Evolutionary conservation across 2,113 vertebrate genomes (phyloP).

Genomic region (Pedionomus torquatus): DNA sequence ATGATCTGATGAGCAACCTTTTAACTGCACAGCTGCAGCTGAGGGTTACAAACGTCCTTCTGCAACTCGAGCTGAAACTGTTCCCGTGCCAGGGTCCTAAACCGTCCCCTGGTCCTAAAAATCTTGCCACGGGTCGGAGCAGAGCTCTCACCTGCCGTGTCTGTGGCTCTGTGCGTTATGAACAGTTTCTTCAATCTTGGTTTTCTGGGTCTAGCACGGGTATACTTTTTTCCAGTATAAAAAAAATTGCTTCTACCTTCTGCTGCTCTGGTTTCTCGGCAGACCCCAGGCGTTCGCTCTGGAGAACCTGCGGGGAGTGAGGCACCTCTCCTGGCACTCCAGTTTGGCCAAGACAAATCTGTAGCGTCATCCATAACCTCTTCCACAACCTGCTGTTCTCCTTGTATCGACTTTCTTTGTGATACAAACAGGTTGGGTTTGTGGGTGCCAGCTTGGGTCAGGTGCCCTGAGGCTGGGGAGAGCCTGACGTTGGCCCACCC

Average conservation of each 20-base stretch:
- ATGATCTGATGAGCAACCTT: neutral
- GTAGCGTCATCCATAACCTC: fast-evolving
- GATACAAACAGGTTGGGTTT: neutral
- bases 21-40: neutral
- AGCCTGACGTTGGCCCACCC: fast-evolving
- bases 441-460: neutral
- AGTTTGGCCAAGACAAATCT: neutral
- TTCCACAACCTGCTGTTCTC: neutral
- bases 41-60: neutral
- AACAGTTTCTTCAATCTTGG: neutral
- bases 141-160: neutral
- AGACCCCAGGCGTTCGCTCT: neutral
- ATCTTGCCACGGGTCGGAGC: fast-evolving
- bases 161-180: neutral
- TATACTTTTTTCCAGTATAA: neutral
- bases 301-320: neutral
- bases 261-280: neutral
- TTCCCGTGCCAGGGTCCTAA: neutral
- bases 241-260: neutral
- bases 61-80: neutral
- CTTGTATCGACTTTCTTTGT: fast-evolving
- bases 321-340: neutral
- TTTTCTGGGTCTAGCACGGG: neutral
- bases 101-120: neutral
- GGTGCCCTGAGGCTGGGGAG: neutral